Evolutionary conservation across 2,113 vertebrate species (phyloP), one percentile per base, ranked within the genome.

Genomic region (Macroglossus sobrinus): DNA sequence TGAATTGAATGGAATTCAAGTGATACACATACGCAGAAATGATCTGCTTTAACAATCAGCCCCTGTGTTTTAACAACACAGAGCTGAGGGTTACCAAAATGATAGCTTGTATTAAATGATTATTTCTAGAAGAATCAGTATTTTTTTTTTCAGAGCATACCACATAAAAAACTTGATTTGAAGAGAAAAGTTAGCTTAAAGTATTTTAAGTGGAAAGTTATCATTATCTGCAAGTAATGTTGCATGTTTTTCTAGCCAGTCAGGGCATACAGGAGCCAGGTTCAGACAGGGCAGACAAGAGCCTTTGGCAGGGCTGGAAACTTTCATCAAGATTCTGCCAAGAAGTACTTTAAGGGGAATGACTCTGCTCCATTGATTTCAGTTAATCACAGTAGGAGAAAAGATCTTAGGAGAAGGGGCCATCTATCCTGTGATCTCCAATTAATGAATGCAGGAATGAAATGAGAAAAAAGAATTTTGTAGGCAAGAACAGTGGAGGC

Each of bases 1-100:
- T 59, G 10, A 90, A 91, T 21, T 86, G 40, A 95, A 53, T 89
- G 69, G 50, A 30, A 75, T 89, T 89, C 82, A 95, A 21, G 81
- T 75, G 86, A 86, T 47, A 12, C 13, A 26, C 1, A 43, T 7
- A 18, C 14, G 90, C 81, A 66, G 38, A 59, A 68, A 55, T 19
- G 4, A 75, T 74, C 40, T 92, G 50, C 43, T 76, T 55, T 82
- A 82, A 61, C 3, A 72, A 15, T 76, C 47, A 94, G 55, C 45
- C 55, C 33, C 40, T 50, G 53, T 16, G 50, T 50, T 50, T 16
- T 16, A 50, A 16, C 50, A 50, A 53, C 55, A 78, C 24, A 72
- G 61, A 81, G 13, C 24, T 43, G 64, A 87, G 59, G 57, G 21
- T 93, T 79, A 50, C 43, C 82, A 91, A 94, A 93, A 66, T 78